Evolutionary conservation across 2,113 vertebrate genomes (phyloP), one percentile per base, ranked within the genome.

Genomic region (Helogale parvula): DNA sequence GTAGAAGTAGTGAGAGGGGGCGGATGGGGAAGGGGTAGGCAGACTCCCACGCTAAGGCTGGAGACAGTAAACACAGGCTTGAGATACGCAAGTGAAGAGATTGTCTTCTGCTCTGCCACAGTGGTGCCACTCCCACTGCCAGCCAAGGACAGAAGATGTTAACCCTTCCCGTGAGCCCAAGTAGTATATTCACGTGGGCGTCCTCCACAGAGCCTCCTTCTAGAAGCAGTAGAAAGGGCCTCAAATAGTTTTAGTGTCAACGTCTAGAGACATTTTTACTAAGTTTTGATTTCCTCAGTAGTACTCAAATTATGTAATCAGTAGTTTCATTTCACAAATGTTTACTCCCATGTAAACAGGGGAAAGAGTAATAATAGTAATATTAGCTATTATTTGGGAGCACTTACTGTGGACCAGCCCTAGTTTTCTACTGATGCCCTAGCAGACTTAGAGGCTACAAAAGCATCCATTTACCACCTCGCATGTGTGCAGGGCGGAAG

Each of bases 131-230:
- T 41, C 31, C 76, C 27, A 50, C 41, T 16, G 17, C 71, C 25
- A 76, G 41, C 41, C 29, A 17, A 76, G 41, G 41, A 41, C 72
- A 76, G 27, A 41, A 29, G 45, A 25, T 76, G 25, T 45, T 25
- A 76, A 45, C 38, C 71, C 38, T 45, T 76, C 21, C 45, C 25
- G 25, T 2, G 41, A 76, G 41, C 11, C 76, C 8, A 79, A 5
- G 19, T 5, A 8, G 23, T 38, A 25, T 1, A 0, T 29, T 35
- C 14, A 5, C 2, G 16, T 11, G 16, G 1, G 12, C 38, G 10
- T 25, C 31, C 45, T n/a, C 65, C 2, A 25, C 2, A 15, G 27
- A 93, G 45, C n/a, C 45, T 17, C 52, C 3, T 17, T 41, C 23
- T 68, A 33, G 71, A 31, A 38, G 50, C 7, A 8, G 11, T 2